phyloP scores from a whole-genome alignment of 2,113 vertebrate species.

The Pelobates fuscus region DNA sequence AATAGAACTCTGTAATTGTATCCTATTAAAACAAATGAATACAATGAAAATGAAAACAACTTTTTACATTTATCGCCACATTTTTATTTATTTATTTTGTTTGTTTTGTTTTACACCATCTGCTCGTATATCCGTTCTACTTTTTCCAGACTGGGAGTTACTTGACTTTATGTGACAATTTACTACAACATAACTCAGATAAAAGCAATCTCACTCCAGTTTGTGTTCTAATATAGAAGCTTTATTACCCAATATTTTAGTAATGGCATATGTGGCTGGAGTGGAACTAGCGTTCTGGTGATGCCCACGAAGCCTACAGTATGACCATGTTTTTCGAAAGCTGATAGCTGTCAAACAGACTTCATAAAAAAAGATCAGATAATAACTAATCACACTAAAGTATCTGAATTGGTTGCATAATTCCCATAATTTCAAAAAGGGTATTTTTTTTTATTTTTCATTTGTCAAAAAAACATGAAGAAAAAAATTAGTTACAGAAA shows the following conservation, averaged over 20 bases:
- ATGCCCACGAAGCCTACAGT: too few relatives aligned
- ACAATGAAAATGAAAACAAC: slow-evolving; percentile 7
- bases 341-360: too few relatives aligned
- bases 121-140: slow-evolving; percentile 34
- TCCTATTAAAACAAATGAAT: slow-evolving; percentile 14
- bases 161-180: neutral
- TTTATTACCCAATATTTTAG: slow-evolving; percentile 14
- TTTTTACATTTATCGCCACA: slow-evolving; percentile 4
- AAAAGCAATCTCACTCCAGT: neutral
- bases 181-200: slow-evolving; percentile 1
- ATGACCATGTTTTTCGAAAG: too few relatives aligned
- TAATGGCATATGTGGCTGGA: neutral
- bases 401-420: too few relatives aligned
- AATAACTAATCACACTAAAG: too few relatives aligned
- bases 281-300: neutral
- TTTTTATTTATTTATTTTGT: too few relatives aligned
- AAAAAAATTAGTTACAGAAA: too few relatives aligned
- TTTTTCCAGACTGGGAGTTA: neutral
- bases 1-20: slow-evolving; percentile 5
- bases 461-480: too few relatives aligned
- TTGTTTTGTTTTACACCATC: slow-evolving; percentile 22
- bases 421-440: too few relatives aligned
- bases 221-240: neutral
- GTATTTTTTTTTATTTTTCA: too few relatives aligned
- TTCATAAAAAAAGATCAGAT: too few relatives aligned